Conservation (phyloP, 1,140 invertebrate genomes). For the Rhynchophorus ferrugineus region DNA sequence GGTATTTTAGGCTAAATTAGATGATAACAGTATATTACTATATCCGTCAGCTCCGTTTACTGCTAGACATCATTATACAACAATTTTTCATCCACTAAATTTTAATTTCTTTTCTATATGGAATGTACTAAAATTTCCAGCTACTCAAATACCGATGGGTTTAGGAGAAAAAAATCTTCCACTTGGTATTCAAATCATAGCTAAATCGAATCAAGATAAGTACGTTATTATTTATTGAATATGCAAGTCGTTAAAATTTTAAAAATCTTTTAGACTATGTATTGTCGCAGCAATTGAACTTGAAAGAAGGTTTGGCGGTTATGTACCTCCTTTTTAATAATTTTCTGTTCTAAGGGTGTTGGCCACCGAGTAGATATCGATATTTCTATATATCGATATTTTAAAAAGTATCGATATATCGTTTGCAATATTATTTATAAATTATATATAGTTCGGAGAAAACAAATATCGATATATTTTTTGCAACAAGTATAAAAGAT, state of each 20-base stretch:
- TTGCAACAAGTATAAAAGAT: no score
- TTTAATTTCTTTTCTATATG: constrained; percentile 85
- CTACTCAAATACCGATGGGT: constrained; percentile 77
- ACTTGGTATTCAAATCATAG: constrained; percentile 74
- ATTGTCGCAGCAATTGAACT: constrained; percentile 76
- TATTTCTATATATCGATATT: no score
- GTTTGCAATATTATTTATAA: no score
- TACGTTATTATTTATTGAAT: no score
- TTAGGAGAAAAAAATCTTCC: constrained; percentile 66
- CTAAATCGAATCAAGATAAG: constrained; percentile 71
- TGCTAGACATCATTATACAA: constrained; percentile 77
- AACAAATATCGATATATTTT: no score
- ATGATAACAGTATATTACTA: constrained; percentile 75
- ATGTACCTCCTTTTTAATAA: constrained; percentile 65
- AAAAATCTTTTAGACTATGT: constrained; percentile 64
- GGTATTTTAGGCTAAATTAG: constrained; percentile 54
- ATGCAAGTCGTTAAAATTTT: no score
- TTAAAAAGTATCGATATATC: no score
- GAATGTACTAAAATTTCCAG: constrained; percentile 78
- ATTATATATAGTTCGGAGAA: no score
- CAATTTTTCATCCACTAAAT: constrained; percentile 74
- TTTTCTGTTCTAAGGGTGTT: no score
- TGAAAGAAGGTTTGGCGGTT: constrained; percentile 76
- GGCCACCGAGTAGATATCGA: no score
- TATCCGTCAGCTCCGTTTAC: constrained; percentile 75